Conservation (phyloP, 2,888 invertebrate species). For the Lasioglossum oenotherae region DNA sequence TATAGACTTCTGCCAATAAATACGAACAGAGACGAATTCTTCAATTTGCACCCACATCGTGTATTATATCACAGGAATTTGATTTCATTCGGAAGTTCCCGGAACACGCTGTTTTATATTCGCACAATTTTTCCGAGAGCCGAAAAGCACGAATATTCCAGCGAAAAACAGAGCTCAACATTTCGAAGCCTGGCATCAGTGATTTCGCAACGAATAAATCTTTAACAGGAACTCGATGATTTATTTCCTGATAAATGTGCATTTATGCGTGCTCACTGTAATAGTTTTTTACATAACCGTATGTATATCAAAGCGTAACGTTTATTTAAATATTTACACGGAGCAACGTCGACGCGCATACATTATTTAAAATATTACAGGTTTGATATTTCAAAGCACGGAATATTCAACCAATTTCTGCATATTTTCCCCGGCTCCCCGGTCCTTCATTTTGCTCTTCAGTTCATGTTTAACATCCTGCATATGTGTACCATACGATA, state of each 20-base stretch:
- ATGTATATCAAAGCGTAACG: not conserved
- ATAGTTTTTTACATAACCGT: not conserved
- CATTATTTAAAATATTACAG: conserved; percentile 6
- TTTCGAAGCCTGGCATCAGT: not conserved
- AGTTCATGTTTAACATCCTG: conserved; percentile 18
- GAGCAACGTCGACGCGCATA: not conserved
- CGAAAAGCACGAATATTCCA: not conserved
- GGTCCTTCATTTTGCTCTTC: conserved; percentile 17
- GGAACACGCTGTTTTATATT: not conserved
- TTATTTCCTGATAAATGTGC: not conserved
- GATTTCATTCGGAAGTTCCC: not conserved
- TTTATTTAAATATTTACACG: conserved; percentile 10
- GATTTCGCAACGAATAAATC: not conserved
- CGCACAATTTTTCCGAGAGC: not conserved
- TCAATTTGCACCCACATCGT: no score
- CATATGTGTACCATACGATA: conserved; percentile 17
- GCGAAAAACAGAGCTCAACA: not conserved
- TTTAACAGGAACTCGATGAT: not conserved
- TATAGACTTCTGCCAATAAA: not conserved
- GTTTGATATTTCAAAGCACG: conserved; percentile 9
- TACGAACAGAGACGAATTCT: not conserved
- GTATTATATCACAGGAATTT: not conserved
- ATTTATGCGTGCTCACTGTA: conserved; percentile 8
- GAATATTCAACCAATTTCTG: conserved; percentile 5
- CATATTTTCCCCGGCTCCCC: not conserved